Evolutionary conservation across 2,113 vertebrate genomes (phyloP).

Genomic region (Arvicanthis niloticus): DNA sequence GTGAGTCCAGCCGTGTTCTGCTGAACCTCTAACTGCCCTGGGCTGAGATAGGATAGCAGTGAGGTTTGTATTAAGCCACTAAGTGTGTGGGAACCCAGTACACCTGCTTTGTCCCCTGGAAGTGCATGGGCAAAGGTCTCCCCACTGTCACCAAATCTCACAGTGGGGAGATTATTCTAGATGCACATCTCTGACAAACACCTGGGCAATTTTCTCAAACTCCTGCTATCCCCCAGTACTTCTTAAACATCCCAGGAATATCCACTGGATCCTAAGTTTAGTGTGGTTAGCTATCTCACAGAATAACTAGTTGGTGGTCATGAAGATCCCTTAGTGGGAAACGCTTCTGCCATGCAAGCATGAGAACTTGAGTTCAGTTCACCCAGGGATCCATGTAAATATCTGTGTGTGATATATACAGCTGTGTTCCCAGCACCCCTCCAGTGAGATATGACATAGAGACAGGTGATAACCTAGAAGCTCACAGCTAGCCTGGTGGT

Average conservation of each 20-base stretch:
- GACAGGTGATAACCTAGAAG: neutral
- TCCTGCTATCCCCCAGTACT: rapidly evolving
- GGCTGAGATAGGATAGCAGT: rapidly evolving
- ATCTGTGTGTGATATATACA: neutral
- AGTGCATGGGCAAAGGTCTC: neutral
- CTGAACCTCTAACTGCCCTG: rapidly evolving
- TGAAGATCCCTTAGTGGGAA: no score
- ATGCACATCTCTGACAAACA: rapidly evolving
- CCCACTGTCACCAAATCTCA: rapidly evolving
- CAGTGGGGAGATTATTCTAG: rapidly evolving
- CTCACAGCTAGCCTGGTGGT: neutral
- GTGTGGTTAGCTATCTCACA: neutral
- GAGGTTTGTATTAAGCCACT: no score
- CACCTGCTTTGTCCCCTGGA: rapidly evolving
- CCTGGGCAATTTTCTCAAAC: neutral
- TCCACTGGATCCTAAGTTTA: neutral
- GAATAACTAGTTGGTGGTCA: no score
- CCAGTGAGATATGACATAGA: neutral
- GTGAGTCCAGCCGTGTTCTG: rapidly evolving
- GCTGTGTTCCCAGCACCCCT: neutral
- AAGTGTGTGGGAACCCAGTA: rapidly evolving
- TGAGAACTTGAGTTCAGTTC: neutral
- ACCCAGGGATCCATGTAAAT: no score
- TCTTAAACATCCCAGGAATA: neutral
- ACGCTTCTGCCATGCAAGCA: neutral